Evolutionary conservation across 2,888 invertebrate genomes (phyloP).

Genomic region (Gisinianus flammeolus): DNA sequence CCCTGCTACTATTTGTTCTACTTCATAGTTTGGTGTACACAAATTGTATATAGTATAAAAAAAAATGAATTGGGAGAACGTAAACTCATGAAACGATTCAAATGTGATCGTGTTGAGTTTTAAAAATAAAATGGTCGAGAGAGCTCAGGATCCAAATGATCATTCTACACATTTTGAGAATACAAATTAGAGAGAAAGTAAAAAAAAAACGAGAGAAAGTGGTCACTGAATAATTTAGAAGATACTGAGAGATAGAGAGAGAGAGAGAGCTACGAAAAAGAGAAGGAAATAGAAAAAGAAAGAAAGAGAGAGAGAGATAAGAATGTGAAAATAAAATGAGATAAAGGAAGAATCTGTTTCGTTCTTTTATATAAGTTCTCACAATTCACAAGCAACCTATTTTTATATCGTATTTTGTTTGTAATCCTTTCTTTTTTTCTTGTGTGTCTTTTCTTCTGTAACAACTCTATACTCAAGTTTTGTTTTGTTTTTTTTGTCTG

Average conservation of each 20-base stretch:
- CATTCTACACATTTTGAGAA: constrained; percentile 6
- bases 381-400: too few species aligned
- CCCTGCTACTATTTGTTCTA: too few species aligned
- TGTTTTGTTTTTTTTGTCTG: neutral
- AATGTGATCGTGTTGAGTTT: constrained; percentile 9
- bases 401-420: neutral
- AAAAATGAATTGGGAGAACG: constrained; percentile 12
- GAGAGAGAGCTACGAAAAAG: neutral
- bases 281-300: neutral
- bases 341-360: too few species aligned
- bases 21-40: too few species aligned
- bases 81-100: constrained; percentile 24
- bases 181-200: constrained; percentile 12
- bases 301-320: neutral
- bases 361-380: too few species aligned
- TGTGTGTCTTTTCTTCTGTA: too few species aligned
- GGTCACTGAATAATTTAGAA: constrained; percentile 25
- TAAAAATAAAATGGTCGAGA: neutral
- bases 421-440: too few species aligned
- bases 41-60: too few species aligned
- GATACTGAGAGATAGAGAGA: neutral
- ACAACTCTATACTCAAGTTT: neutral
- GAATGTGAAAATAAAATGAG: neutral
- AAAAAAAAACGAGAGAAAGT: neutral
- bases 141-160: neutral